Conservation (phyloP, 2,888 invertebrate genomes). For the Pedicia rivosa region DNA sequence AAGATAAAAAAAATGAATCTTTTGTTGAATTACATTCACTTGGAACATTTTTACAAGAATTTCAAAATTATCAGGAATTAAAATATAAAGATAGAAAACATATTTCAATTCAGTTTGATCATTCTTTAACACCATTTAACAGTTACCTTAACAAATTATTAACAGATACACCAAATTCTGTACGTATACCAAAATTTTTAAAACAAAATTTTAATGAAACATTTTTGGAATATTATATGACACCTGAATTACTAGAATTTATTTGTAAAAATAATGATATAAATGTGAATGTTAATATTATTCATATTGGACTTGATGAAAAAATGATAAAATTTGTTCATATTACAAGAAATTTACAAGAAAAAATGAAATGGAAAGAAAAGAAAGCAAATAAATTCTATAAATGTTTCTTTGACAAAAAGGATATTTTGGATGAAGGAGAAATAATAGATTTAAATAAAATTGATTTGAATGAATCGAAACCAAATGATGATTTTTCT, state of each 20-base stretch:
- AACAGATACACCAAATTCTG: constrained; percentile 6
- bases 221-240: constrained; percentile 18
- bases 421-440: too few relatives aligned
- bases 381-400: too few relatives aligned
- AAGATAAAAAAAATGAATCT: constrained; percentile 6
- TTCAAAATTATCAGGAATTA: constrained; percentile 3
- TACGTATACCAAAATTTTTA: constrained; percentile 20
- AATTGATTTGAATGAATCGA: too few relatives aligned
- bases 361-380: too few relatives aligned
- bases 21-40: not conserved
- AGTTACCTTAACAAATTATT: constrained; percentile 21
- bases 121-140: constrained; percentile 22
- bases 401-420: too few relatives aligned
- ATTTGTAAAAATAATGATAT: constrained; percentile 13
- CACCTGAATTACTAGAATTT: constrained; percentile 14
- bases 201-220: constrained; percentile 18
- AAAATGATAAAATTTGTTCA: too few relatives aligned
- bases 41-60: not conserved
- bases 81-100: constrained; percentile 5
- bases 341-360: too few relatives aligned
- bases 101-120: too few relatives aligned
- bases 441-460: too few relatives aligned
- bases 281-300: too few relatives aligned
- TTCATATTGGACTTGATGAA: too few relatives aligned
- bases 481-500: too few relatives aligned